Base-by-base conservation (phyloP, 2,113 vertebrate genomes). In the Sinocyclocheilus rhinocerous region DNA sequence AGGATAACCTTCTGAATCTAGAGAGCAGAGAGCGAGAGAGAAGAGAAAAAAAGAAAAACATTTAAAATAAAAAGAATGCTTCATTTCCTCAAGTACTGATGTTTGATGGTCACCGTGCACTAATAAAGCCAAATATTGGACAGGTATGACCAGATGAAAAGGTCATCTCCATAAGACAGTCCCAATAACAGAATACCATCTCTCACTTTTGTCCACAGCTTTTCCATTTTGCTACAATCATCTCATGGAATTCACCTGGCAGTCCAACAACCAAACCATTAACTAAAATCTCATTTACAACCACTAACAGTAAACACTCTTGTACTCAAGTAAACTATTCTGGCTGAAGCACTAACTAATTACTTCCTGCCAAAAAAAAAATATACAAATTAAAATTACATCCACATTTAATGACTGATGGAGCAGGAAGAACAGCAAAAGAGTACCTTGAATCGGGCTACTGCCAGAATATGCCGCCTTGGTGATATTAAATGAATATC, bases 1-100 rank as follows among this genome's bases (percentile, higher is more conserved):
- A 97, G 87, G 90, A 97, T 97, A 65, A 97, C 96, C 92, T 97
- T 97, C 67, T 97, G 96, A 85, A 97, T 97, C 96, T 97, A 79
- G 4, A 26, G 15, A 50, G 24, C 4, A n/a, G 69, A 42, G 10
- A 55, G 52, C 20, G 52, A 20, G 10, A 55, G 52, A 55, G 52
- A 20, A 45, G 42, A 42, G 3, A 11, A 11, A 18, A 6, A 55
- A 0, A 18, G 2, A 20, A 15, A 48, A 48, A 42, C 7, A 7
- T 48, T 36, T 45, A 0, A 45, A 45, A 42, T 42, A 42, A 50
- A 13, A 42, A 12, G 2, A 67, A 29, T 3, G 0, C 26, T 57
- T 24, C 0, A 1, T 16, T 24, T 24, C 39, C 13, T 22, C 10
- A 42, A n/a, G 12, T 42, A 45, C 20, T 70, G 16, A 36, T 0